These are phyloP conservation scores for Desoria tigrina DNA, from an alignment of 2,888 invertebrate species.

Conservation along the genomic window DNA sequence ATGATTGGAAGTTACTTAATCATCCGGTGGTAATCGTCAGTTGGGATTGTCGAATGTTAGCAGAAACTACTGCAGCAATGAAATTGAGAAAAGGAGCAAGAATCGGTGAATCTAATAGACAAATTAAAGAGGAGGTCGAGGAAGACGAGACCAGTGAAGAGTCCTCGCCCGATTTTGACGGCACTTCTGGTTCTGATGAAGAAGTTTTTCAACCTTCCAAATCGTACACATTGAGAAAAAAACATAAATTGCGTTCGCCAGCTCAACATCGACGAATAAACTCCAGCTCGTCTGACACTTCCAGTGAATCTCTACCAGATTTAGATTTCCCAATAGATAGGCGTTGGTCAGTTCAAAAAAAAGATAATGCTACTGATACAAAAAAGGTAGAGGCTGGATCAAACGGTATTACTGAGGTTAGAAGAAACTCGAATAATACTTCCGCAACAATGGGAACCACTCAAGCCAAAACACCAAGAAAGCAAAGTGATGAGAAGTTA, in stretches of 20 bases:
- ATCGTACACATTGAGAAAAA: background rate
- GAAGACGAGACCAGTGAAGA: constrained; percentile 9
- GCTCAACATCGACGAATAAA: background rate
- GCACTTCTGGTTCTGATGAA: background rate
- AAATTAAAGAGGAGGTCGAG: background rate
- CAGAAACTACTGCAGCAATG: constrained; percentile 11
- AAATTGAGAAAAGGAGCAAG: constrained; percentile 10
- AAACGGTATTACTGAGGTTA: no score
- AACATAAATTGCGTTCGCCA: background rate
- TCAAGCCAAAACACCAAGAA: no score
- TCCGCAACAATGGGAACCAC: no score
- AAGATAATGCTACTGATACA: no score
- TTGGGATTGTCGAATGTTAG: background rate
- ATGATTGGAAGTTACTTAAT: background rate
- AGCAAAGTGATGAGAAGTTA: no score
- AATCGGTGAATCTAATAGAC: background rate
- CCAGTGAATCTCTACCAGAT: constrained; percentile 13
- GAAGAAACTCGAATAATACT: no score
- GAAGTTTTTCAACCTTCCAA: background rate
- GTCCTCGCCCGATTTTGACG: background rate
- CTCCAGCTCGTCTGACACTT: background rate
- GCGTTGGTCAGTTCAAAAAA: background rate
- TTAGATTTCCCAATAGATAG: constrained; percentile 1
- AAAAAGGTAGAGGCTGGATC: no score
- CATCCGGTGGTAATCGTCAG: background rate